Percentiles rank a stretch among this genome's conserved stretches.
phyloP scores from a whole-genome alignment of 2,797 vertebrate genomes.

The Lacerta agilis region DNA sequence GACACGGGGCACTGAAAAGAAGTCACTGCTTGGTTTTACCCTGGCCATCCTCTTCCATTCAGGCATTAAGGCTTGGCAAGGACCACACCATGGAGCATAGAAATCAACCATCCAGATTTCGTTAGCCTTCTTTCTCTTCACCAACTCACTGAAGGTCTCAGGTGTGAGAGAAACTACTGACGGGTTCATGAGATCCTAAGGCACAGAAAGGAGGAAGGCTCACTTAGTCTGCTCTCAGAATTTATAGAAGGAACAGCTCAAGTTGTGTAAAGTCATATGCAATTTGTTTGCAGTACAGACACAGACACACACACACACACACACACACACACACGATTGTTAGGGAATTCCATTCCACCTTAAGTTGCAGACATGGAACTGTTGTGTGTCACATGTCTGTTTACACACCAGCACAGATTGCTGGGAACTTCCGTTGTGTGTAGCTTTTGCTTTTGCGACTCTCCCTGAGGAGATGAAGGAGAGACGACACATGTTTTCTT shows the following conservation, averaged over 20 bases:
- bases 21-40: slow-evolving; percentile 76
- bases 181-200: slow-evolving; percentile 92
- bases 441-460: no score
- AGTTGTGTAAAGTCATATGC: not conserved
- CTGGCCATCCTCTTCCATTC: slow-evolving; percentile 97
- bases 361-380: no score
- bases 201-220: slow-evolving; percentile 10
- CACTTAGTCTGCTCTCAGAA: not conserved
- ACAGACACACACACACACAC: no score
- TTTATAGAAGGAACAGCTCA: not conserved
- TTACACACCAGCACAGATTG: no score
- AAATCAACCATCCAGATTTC: slow-evolving; percentile 95
- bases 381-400: no score
- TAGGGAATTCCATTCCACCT: no score
- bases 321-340: no score
- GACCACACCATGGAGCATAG: slow-evolving; percentile 96
- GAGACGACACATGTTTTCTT: no score
- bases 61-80: slow-evolving; percentile 93
- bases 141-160: slow-evolving; percentile 84
- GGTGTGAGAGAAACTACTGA: slow-evolving; percentile 88
- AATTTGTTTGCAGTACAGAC: not conserved
- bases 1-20: not conserved
- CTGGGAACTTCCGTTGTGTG: no score
- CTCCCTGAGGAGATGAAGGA: no score
- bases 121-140: slow-evolving; percentile 82